Base-by-base conservation (phyloP, 2,113 vertebrate genomes). In the Ictalurus punctatus region DNA sequence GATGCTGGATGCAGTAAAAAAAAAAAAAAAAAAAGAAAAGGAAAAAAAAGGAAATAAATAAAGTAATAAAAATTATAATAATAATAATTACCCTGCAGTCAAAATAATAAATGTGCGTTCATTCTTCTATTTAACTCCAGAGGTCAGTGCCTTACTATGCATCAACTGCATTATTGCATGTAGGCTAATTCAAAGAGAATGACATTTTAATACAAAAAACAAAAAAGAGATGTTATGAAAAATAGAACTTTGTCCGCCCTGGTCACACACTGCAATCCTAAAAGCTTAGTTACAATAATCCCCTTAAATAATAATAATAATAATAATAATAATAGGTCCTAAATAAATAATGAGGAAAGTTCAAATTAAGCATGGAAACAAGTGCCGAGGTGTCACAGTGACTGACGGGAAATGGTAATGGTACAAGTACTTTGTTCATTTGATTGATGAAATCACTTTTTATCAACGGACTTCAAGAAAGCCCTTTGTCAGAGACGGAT, bases 291-390 rank as follows among this genome's bases (percentile, higher is more conserved):
- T 40, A 56, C 27, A 71, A 69, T 71, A 85, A 34, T 14, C 34
- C 13, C 21, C 12, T 63, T 25, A 85, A 85, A 73, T 80, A 78
- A 78, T 52, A 80, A 80, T 54, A 44, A 44, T 54, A 85, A 34
- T 7, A 85, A 73, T 56, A 78, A 78, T 52, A 80, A 80, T 56
- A 79, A 52, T 52, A 52, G 23, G 7, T 7, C 44, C 40, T 48
- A 37, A 71, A 85, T 85, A 85, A 85, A 85, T 85, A 86, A 78
- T 17, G 48, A 30, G 4, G n/a, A 78, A 61, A n/a, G 3, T 34
- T 40, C 27, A 73, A 37, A 37, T 4, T 8, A 37, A 23, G 84
- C n/a, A 69, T 52, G 61, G 16, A 85, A 85, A 85, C 83, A 86
- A 86, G 54, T 59, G 34, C 56, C 78, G 73, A 78, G 40, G 30